A percentile compares a stretch with the other conserved stretches of the same genome.
Conservation (phyloP, 2,113 vertebrate genomes). For the Myxocyprinus asiaticus region DNA sequence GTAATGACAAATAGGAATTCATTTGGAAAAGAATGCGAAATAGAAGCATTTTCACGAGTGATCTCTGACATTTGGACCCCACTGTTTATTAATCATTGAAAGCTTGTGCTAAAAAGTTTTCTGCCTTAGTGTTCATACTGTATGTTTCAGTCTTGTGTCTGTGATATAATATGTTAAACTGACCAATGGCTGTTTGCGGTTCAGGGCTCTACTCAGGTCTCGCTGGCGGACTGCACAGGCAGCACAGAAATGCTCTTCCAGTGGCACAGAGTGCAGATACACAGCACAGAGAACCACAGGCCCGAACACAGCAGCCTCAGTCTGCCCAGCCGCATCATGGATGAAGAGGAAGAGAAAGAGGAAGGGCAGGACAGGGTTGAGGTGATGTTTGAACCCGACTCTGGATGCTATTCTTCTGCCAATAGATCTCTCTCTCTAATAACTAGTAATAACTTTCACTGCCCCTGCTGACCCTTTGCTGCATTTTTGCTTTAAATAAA, state of each 20-base stretch:
- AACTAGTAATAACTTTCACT: not conserved
- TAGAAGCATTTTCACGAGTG: too few relatives aligned
- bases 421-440: not conserved
- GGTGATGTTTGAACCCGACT: not conserved
- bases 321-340: slow-evolving; percentile 56
- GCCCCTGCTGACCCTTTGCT: too few relatives aligned
- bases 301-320: slow-evolving; percentile 67
- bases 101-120: too few relatives aligned
- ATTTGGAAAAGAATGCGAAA: too few relatives aligned
- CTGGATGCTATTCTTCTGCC: not conserved
- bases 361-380: slow-evolving; percentile 39
- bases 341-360: slow-evolving; percentile 67
- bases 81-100: too few relatives aligned
- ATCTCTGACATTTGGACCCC: too few relatives aligned
- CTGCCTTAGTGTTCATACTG: too few relatives aligned
- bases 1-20: too few relatives aligned
- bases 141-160: too few relatives aligned
- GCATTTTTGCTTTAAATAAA: too few relatives aligned
- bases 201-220: slow-evolving; percentile 88
- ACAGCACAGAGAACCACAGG: slow-evolving; percentile 71
- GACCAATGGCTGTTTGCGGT: slow-evolving; percentile 25
- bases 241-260: slow-evolving; percentile 86
- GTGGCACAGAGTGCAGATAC: slow-evolving; percentile 86
- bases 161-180: not conserved
- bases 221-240: slow-evolving; percentile 79